Base-by-base conservation (phyloP, 2,797 vertebrate species). In the Chrosomus eos region DNA sequence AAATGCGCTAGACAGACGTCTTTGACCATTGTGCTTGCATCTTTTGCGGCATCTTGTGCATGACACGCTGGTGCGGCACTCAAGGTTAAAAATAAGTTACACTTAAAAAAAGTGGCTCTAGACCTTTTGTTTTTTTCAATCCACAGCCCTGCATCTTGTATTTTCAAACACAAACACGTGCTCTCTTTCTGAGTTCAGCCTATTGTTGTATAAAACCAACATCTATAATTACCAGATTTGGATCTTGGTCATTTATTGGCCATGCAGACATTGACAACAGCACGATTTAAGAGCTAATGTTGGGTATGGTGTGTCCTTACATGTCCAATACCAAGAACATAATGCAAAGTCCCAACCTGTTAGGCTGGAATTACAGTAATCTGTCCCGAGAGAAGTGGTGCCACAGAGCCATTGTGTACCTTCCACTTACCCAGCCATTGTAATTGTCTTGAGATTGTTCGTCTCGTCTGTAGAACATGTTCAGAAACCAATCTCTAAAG, bases 391-490 rank as follows among this genome's bases (percentile, higher is more conserved):
- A 88, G 75, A 87, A 90, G 60, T 31, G 71, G 71, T 85, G 83
- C 13, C 1, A 11, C 68, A 48, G 80, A 84, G 85, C 71, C n/a
- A 73, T 72, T 84, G 73, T 88, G 82, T 81, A 74, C 80, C 71
- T 40, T 79, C 81, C 33, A 85, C 74, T 84, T 31, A 62, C 78
- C 55, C 51, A 40, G 73, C 38, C 84, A 71, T 72, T 87, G 80
- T 85, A 89, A 88, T 88, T 87, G 87, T 81, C 78, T 78, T 64
- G 78, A 85, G 79, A 84, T 88, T 87, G 89, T 88, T 88, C 76
- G 86, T 84, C 67, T 83, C 66, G 60, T 80, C 82, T 84, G 83
- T 67, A 51, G 88, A 88, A 88, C 76, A 40, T 75, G 79, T 51
- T 84, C 58, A 80, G 81, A 85, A 88, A 83, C 85, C 86, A 79